phyloP scores from a whole-genome alignment of 2,888 invertebrate species.

The Xestia xanthographa region DNA sequence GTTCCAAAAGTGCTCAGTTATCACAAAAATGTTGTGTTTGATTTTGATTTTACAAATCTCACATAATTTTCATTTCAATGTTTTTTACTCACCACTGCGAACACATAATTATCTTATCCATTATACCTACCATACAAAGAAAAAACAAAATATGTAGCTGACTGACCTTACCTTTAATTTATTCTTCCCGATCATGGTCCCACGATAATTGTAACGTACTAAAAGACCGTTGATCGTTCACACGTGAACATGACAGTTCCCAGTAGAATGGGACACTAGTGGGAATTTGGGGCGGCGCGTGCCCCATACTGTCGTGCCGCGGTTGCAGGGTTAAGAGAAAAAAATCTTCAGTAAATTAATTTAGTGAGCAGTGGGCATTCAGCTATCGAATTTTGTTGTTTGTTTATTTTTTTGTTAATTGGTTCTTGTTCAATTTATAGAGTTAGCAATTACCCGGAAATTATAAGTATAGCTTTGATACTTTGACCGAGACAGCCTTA shows the following conservation, averaged over 20 bases:
- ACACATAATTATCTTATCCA: neutral
- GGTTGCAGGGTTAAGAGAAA: conserved; percentile 30
- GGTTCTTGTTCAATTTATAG: neutral
- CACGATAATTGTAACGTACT: conserved; percentile 28
- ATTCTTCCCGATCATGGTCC: neutral
- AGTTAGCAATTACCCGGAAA: neutral
- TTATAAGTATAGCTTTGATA: neutral
- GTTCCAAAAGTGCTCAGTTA: neutral
- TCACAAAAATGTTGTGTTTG: neutral
- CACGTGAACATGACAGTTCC: conserved; percentile 46
- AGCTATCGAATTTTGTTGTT: neutral
- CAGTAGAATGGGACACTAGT: conserved; percentile 19
- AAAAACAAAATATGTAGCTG: too few relatives aligned
- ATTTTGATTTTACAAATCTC: neutral
- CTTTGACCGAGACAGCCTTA: neutral
- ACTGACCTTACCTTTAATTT: neutral
- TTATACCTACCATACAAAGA: neutral
- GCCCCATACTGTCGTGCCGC: conserved; percentile 1
- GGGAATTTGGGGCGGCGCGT: conserved; percentile 43
- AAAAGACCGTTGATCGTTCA: conserved; percentile 35
- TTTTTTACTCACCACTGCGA: neutral
- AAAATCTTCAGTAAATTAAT: neutral
- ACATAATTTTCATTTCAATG: neutral
- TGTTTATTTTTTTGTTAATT: neutral
- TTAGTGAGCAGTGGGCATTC: neutral